Evolutionary conservation across 2,888 invertebrate genomes (phyloP).

Genomic region (Cataglyphis albicans): DNA sequence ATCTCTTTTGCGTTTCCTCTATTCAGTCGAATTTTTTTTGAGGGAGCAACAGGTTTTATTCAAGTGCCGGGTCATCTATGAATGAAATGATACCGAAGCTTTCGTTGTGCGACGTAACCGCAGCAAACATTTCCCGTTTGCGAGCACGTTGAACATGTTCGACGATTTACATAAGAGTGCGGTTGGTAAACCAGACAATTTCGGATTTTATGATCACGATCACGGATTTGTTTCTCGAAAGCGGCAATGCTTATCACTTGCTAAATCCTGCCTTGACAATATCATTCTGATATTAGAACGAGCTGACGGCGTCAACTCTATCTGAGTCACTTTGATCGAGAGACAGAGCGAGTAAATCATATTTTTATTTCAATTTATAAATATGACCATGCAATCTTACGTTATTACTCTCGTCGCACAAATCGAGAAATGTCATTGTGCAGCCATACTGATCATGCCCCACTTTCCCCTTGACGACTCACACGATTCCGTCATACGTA

Average conservation of each 20-base stretch:
- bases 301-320: not conserved
- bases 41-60: not conserved
- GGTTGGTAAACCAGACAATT: not conserved
- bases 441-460: slow-evolving; percentile 1
- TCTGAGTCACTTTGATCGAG: not conserved
- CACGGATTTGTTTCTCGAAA: slow-evolving; percentile 2
- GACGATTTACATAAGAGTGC: not conserved
- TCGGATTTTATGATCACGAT: not conserved
- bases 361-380: slow-evolving; percentile 4
- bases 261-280: slow-evolving; percentile 13
- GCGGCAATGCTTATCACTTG: slow-evolving; percentile 12
- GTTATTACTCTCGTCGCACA: not conserved
- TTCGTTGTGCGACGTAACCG: not conserved
- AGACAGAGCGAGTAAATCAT: not conserved
- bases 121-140: not conserved
- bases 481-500: not conserved
- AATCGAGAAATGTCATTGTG: slow-evolving; percentile 9
- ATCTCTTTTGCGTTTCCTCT: not conserved
- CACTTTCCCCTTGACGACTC: slow-evolving; percentile 18
- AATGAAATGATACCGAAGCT: not conserved
- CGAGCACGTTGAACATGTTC: not conserved
- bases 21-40: not conserved
- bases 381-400: not conserved
- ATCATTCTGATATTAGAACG: not conserved
- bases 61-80: not conserved